phyloP scores from a whole-genome alignment of 1,140 invertebrate species.

The Ectropis grisescens region DNA sequence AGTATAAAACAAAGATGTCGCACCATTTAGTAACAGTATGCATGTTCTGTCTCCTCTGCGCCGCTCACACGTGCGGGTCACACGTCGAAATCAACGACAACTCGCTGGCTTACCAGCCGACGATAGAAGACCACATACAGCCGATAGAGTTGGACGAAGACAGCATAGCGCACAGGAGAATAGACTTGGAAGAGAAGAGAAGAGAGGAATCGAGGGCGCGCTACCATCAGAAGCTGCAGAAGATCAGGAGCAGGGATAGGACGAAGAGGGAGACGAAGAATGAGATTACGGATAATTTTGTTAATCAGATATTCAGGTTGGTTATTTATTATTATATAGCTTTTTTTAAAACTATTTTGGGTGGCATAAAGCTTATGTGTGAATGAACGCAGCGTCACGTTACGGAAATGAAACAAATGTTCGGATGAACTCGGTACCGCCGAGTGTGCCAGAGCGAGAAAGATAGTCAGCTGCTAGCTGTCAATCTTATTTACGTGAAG shows the following conservation, averaged over 20 bases:
- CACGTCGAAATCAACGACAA: constrained; percentile 50
- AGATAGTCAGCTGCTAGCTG: too few relatives aligned
- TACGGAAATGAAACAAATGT: too few relatives aligned
- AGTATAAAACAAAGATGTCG: constrained; percentile 45
- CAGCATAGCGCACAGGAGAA: constrained; percentile 15
- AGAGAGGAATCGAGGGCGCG: constrained; percentile 24
- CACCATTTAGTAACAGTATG: constrained; percentile 79
- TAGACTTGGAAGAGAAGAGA: constrained; percentile 33
- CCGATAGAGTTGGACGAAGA: constrained; percentile 1
- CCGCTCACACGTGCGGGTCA: constrained; percentile 80
- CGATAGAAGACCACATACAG: constrained; percentile 22
- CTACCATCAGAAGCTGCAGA: constrained; percentile 39
- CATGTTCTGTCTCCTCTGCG: constrained; percentile 83
- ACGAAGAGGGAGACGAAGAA: constrained; percentile 39
- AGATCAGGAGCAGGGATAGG: constrained; percentile 27
- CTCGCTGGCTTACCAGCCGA: constrained; percentile 13
- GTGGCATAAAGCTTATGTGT: too few relatives aligned
- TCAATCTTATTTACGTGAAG: too few relatives aligned
- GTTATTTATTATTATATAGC: too few relatives aligned
- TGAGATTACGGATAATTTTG: constrained; percentile 48
- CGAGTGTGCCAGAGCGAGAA: too few relatives aligned
- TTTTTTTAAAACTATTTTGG: too few relatives aligned
- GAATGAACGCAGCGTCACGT: too few relatives aligned
- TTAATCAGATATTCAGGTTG: constrained; percentile 71
- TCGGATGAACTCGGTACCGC: too few relatives aligned